Conservation (phyloP, 1,140 invertebrate genomes). For the Centruroides vittatus region DNA sequence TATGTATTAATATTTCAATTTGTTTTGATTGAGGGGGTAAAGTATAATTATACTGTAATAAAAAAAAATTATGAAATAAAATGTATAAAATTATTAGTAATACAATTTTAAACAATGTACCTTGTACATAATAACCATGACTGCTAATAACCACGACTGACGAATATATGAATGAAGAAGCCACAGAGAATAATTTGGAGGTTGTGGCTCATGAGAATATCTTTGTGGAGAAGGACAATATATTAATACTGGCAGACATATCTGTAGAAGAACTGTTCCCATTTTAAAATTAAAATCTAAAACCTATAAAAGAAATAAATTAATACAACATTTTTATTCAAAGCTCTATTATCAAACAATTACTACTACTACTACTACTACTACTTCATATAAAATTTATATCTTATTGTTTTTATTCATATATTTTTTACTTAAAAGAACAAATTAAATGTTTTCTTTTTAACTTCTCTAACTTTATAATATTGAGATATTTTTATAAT, state of each 20-base stretch:
- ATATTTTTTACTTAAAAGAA: too few relatives aligned
- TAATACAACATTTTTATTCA: not conserved
- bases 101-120: slow-evolving; percentile 32
- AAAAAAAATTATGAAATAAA: slow-evolving; percentile 3
- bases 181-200: slow-evolving; percentile 69
- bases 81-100: not conserved
- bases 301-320: slow-evolving; percentile 41
- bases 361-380: too few relatives aligned
- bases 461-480: too few relatives aligned
- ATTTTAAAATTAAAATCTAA: slow-evolving; percentile 87
- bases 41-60: slow-evolving; percentile 72
- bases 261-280: slow-evolving; percentile 69
- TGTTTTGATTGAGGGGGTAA: slow-evolving; percentile 61
- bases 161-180: slow-evolving; percentile 66
- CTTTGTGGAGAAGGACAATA: slow-evolving; percentile 64
- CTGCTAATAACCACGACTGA: slow-evolving; percentile 77
- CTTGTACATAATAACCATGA: slow-evolving; percentile 94
- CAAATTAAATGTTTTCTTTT: too few relatives aligned
- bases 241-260: slow-evolving; percentile 69
- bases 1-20: slow-evolving; percentile 64
- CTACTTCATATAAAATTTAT: too few relatives aligned
- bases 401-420: too few relatives aligned
- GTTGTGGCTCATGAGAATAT: slow-evolving; percentile 32
- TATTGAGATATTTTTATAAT: too few relatives aligned
- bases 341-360: too few relatives aligned